Percentiles rank a stretch among this genome's conserved stretches.
Conservation (phyloP, 1,140 invertebrate species). For the Heliothis subflexa region DNA sequence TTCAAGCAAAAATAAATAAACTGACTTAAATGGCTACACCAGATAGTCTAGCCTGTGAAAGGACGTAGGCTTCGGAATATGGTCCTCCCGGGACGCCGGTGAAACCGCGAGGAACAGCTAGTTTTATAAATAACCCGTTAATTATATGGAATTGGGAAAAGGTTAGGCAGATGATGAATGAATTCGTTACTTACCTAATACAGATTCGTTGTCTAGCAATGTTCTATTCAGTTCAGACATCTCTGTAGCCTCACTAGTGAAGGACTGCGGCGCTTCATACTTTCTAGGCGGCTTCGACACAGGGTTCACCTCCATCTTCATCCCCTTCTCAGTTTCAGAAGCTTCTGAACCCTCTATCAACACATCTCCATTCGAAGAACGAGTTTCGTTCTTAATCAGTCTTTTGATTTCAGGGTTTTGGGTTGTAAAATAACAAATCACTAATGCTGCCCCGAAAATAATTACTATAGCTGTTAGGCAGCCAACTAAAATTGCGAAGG, state of each 20-base stretch:
- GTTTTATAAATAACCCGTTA: background rate
- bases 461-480: conserved; percentile 85
- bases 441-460: conserved; percentile 87
- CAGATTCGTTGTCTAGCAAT: conserved; percentile 89
- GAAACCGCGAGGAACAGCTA: no score
- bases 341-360: conserved; percentile 87
- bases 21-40: no score
- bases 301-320: conserved; percentile 92
- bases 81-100: no score
- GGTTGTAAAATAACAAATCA: conserved; percentile 89
- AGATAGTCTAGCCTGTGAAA: no score
- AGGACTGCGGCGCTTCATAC: conserved; percentile 88
- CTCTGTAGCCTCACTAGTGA: conserved; percentile 90
- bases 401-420: conserved; percentile 87
- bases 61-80: no score
- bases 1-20: no score
- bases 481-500: conserved; percentile 86
- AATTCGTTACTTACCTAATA: conserved; percentile 88
- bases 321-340: conserved; percentile 91
- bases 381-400: conserved; percentile 87
- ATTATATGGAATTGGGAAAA: background rate
- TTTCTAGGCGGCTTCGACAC: conserved; percentile 91
- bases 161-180: background rate
- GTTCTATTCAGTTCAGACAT: conserved; percentile 93
- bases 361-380: conserved; percentile 88